phyloP scores from a whole-genome alignment of 2,888 invertebrate genomes.

The Aproaerema taeniolella region DNA sequence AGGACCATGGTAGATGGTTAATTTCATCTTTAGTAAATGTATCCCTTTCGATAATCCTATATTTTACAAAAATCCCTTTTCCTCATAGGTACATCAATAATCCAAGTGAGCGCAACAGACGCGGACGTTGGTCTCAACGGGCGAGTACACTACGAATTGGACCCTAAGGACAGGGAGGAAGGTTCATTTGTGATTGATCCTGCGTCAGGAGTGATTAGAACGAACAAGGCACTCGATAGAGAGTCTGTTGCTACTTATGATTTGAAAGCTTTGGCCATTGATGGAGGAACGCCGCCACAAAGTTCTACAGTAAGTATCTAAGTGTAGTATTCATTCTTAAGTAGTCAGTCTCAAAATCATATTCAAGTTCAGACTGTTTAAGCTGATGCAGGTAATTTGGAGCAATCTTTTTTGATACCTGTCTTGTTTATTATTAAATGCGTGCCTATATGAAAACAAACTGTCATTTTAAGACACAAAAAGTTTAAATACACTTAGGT shows the following conservation, averaged over 20 bases:
- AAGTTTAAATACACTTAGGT: too few species aligned
- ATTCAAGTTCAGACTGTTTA: background rate
- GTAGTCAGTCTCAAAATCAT: too few species aligned
- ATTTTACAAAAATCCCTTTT: too few species aligned
- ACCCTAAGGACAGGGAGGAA: slow-evolving; percentile 85
- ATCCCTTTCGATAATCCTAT: too few species aligned
- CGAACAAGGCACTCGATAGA: slow-evolving; percentile 92
- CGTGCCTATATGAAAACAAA: background rate
- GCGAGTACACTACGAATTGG: slow-evolving; percentile 87
- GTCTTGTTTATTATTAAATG: too few species aligned
- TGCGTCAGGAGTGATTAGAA: slow-evolving; percentile 93
- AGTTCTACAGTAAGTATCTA: slow-evolving; percentile 77
- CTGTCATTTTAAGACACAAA: too few species aligned
- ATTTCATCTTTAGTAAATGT: too few species aligned
- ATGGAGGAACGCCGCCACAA: slow-evolving; percentile 89
- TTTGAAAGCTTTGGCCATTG: slow-evolving; percentile 91
- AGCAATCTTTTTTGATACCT: too few species aligned
- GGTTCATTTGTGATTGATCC: slow-evolving; percentile 95
- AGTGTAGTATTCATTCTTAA: too few species aligned
- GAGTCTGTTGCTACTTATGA: slow-evolving; percentile 93
- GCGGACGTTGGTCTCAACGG: slow-evolving; percentile 93
- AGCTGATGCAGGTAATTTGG: too few species aligned
- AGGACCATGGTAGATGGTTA: too few species aligned
- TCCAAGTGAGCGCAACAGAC: slow-evolving; percentile 88
- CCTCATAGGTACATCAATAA: slow-evolving; percentile 86